Base-by-base conservation (phyloP, 2,113 vertebrate species). In the Bubo blakistoni region DNA sequence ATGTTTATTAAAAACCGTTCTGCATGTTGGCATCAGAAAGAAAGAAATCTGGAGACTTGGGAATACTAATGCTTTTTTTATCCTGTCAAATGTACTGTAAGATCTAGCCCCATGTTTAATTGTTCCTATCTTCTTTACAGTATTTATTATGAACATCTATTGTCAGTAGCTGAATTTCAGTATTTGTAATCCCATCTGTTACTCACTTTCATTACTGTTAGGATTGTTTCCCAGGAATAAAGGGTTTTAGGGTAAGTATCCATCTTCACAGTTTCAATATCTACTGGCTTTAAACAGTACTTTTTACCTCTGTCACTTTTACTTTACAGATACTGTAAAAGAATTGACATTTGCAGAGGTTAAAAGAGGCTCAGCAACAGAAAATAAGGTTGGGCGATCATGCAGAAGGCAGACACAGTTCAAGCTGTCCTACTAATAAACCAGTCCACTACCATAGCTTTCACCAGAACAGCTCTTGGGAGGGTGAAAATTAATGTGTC, bases 251-350 rank as follows among this genome's bases (percentile, higher is more conserved):
- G 36, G n/a, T 74, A 92, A 81, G 78, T 54, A 88, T 51, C 42
- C 40, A 3, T 70, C 76, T 67, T 74, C 55, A 32, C 57, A n/a
- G 7, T 66, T 84, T 73, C 83, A 42, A 2, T 51, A 58, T 66
- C 38, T 73, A 6, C 76, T 70, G 51, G 19, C 27, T 78, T 83
- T 32, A 83, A 49, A 80, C 24, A 59, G 52, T 40, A 27, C 77
- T 90, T 95, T 93, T 83, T 44, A 36, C 46, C 46, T 85, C 73
- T 90, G 76, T 81, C 80, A 81, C 22, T 96, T 96, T 70, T 88
- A 16, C 34, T 91, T 71, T 67, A 16, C 32, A 51, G 51, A 84
- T 32, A 51, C 10, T 42, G 7, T 55, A 11, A 66, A 88, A 36
- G 40, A 94, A 26, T 58, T n/a, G 30, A 26, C 38, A 57, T 89